phyloP scores from a whole-genome alignment of 2,797 vertebrate species.

The Leucoraja ocellata region DNA sequence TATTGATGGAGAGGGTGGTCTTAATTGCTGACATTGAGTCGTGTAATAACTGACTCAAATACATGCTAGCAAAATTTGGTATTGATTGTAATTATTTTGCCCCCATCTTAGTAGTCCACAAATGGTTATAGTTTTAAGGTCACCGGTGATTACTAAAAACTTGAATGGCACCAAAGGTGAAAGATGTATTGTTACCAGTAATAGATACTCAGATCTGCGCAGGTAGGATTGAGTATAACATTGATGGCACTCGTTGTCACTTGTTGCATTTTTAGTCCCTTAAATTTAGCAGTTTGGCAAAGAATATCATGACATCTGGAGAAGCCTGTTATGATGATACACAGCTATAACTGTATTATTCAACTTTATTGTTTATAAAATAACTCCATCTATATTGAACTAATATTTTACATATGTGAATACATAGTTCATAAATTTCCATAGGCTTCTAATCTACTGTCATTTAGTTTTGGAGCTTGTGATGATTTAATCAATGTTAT shows the following conservation, averaged over 20 bases:
- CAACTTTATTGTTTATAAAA: background rate
- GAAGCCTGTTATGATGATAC: background rate
- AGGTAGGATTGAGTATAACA: background rate
- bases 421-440: background rate
- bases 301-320: background rate
- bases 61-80: background rate
- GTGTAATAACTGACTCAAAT: background rate
- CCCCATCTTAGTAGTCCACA: background rate
- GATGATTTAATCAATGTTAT: background rate
- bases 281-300: background rate
- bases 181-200: background rate
- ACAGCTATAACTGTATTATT: background rate
- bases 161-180: background rate
- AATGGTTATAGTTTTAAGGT: background rate
- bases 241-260: background rate
- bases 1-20: background rate
- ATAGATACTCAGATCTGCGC: background rate
- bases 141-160: background rate
- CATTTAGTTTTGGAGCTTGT: background rate
- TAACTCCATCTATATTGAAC: background rate
- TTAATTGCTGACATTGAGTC: background rate
- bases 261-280: background rate
- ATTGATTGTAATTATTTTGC: background rate
- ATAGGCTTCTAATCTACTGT: background rate
- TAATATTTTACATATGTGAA: background rate